These are phyloP conservation scores for Herminia tarsipennalis DNA, from an alignment of 2,888 invertebrate species.

Conservation along the genomic window DNA sequence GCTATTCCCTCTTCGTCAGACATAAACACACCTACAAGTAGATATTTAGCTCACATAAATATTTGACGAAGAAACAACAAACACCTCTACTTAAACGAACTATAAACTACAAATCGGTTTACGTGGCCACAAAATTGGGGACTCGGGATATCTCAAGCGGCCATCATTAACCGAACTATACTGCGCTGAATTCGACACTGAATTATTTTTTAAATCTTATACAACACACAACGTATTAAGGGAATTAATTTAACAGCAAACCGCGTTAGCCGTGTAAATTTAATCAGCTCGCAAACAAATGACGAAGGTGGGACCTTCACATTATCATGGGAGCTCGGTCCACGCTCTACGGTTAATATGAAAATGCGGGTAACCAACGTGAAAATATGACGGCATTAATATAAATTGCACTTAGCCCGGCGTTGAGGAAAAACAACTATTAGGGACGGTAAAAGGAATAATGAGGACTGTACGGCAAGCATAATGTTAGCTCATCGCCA, in stretches of 20 bases:
- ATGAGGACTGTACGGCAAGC: slow-evolving; percentile 34
- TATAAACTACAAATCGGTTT: slow-evolving; percentile 34
- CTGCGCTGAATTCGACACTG: slow-evolving; percentile 10
- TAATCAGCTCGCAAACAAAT: slow-evolving; percentile 80
- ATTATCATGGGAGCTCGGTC: slow-evolving; percentile 73
- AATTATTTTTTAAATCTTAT: slow-evolving; percentile 42
- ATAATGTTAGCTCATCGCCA: slow-evolving; percentile 42
- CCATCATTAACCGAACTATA: slow-evolving; percentile 14
- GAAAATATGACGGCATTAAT: slow-evolving; percentile 82
- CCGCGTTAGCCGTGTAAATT: slow-evolving; percentile 76
- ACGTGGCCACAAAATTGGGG: slow-evolving; percentile 21
- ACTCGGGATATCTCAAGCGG: slow-evolving; percentile 12
- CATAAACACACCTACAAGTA: not conserved
- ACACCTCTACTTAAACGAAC: slow-evolving; percentile 23
- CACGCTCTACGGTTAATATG: slow-evolving; percentile 75
- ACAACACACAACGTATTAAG: slow-evolving; percentile 48
- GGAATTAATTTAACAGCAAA: slow-evolving; percentile 67
- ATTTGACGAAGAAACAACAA: slow-evolving; percentile 23
- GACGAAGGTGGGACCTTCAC: slow-evolving; percentile 76
- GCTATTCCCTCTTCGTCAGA: not conserved
- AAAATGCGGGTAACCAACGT: slow-evolving; percentile 79
- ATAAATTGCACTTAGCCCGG: slow-evolving; percentile 78
- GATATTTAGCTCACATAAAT: slow-evolving; percentile 1
- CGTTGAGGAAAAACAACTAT: slow-evolving; percentile 71
- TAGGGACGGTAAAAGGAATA: slow-evolving; percentile 44